Percentiles rank a stretch among this genome's conserved stretches.
Evolutionary conservation across 2,113 vertebrate species (phyloP).

Genomic region (Scytalopus superciliaris): DNA sequence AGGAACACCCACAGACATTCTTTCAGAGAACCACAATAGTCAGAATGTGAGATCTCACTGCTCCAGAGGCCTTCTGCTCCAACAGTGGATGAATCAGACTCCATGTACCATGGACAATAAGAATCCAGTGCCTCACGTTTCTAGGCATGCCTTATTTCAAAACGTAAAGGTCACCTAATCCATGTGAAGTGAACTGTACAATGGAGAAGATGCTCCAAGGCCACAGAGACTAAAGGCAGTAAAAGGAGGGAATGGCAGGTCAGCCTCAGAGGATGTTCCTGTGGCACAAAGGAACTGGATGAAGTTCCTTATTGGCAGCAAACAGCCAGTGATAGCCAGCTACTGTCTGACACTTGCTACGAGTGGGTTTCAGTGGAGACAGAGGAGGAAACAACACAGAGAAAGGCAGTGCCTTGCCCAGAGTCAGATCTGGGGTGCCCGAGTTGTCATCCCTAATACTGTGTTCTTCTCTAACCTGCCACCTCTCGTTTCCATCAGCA

Average conservation of each 20-base stretch:
- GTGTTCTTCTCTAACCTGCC: neutral
- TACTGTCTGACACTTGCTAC: neutral
- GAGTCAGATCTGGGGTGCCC: neutral
- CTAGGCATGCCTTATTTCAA: neutral
- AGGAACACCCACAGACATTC: conserved; percentile 36
- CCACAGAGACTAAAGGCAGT: neutral
- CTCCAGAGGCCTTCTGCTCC: neutral
- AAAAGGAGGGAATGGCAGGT: neutral
- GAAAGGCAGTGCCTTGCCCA: neutral
- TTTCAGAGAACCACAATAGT: conserved; percentile 16
- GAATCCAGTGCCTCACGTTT: neutral
- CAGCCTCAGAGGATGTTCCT: neutral
- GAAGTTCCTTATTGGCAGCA: neutral
- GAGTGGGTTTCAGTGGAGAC: neutral
- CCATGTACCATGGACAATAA: neutral
- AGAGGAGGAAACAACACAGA: neutral
- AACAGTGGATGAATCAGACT: neutral
- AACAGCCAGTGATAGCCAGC: neutral
- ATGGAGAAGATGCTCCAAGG: neutral
- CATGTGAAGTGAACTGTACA: neutral
- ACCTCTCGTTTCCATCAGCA: neutral
- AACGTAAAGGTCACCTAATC: neutral
- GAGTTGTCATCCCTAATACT: neutral
- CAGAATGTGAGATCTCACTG: neutral
- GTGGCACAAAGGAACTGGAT: neutral